Evolutionary conservation across 1,140 invertebrate species (phyloP).

Genomic region (Sitophilus oryzae): DNA sequence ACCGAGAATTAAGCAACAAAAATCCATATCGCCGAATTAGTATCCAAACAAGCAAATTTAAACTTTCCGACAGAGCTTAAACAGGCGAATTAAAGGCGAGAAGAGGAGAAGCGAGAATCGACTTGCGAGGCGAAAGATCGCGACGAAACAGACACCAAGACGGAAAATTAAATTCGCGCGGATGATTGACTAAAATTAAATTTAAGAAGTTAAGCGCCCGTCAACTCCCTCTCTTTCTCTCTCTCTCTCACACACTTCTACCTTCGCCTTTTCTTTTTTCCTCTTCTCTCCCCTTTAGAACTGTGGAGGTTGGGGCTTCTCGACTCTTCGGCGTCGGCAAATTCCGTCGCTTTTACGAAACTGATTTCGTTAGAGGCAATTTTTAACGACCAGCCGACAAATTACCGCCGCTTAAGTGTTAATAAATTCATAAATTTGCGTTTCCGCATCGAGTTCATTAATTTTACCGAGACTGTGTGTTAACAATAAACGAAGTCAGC

Average conservation of each 20-base stretch:
- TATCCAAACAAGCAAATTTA: neutral
- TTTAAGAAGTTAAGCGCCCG: conserved; percentile 44
- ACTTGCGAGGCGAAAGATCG: neutral
- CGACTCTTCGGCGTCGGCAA: conserved; percentile 9
- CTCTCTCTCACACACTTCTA: neutral
- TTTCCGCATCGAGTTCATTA: no score
- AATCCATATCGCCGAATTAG: no score
- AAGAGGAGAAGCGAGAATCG: no score
- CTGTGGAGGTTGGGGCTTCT: neutral
- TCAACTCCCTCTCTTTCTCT: conserved; percentile 29
- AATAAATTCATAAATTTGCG: conserved; percentile 24
- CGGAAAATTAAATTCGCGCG: conserved; percentile 20
- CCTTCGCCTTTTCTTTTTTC: neutral
- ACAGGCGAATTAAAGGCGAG: no score
- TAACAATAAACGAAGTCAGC: no score
- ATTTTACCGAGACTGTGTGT: no score
- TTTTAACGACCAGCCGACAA: conserved; percentile 29
- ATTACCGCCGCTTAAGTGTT: conserved; percentile 22
- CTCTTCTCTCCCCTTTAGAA: no score
- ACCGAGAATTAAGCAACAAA: no score
- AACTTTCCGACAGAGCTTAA: no score
- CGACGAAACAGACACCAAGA: neutral
- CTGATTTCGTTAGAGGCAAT: conserved; percentile 36
- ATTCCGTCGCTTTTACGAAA: conserved; percentile 16
- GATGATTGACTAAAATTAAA: conserved; percentile 45